Conservation (phyloP, 2,888 invertebrate species). For the Calliopum simillimum region DNA sequence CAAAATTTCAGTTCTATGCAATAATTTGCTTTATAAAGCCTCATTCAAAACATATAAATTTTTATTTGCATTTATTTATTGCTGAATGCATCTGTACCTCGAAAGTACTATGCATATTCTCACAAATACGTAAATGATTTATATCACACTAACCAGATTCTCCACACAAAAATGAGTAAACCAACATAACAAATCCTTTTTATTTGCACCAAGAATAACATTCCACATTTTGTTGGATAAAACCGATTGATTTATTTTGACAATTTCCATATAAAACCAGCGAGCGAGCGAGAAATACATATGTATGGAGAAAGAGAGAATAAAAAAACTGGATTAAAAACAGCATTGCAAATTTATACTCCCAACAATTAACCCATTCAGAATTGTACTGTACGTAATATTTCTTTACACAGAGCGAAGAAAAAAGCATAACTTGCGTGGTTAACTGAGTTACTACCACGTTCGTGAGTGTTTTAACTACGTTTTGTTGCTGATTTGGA, state of each 20-base stretch:
- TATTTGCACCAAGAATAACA: slow-evolving; percentile 48
- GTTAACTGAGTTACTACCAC: no score
- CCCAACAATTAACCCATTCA: no score
- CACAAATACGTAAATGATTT: slow-evolving; percentile 53
- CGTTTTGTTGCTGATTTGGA: no score
- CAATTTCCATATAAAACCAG: slow-evolving; percentile 53
- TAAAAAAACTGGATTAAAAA: slow-evolving; percentile 3
- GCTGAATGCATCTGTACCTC: no score
- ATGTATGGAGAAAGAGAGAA: slow-evolving; percentile 1
- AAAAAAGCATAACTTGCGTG: no score
- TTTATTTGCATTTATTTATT: no score
- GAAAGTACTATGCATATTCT: neutral
- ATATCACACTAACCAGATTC: slow-evolving; percentile 51
- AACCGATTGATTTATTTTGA: slow-evolving; percentile 66
- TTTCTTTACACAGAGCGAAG: no score
- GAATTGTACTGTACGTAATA: no score
- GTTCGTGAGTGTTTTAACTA: no score
- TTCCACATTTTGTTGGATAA: slow-evolving; percentile 59
- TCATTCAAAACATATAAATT: no score
- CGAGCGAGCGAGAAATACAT: slow-evolving; percentile 39
- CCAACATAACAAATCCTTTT: slow-evolving; percentile 45
- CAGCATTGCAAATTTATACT: neutral
- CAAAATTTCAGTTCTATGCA: no score
- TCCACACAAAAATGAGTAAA: slow-evolving; percentile 36
- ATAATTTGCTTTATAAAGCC: no score